Conservation (phyloP, 2,888 invertebrate genomes). For the Meta bourneti region DNA sequence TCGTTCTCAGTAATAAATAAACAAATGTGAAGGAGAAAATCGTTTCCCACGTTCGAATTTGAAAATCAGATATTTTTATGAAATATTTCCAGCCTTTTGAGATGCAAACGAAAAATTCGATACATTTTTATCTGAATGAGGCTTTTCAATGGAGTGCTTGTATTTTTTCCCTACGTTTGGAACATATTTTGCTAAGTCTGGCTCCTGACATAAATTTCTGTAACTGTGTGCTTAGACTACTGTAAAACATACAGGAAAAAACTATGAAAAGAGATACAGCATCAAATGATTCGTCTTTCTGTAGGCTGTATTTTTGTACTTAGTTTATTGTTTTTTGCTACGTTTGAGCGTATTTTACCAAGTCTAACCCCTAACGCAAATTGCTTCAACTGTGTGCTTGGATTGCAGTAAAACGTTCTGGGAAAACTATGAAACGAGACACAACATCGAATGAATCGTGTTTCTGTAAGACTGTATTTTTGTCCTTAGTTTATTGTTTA, state of each 20-base stretch:
- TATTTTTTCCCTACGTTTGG: neutral
- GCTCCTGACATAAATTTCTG: neutral
- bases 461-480: no score
- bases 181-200: neutral
- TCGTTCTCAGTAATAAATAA: constrained; percentile 55
- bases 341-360: no score
- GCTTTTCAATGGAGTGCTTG: neutral
- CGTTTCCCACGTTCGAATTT: constrained; percentile 21
- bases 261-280: no score
- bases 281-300: no score
- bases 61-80: constrained; percentile 36
- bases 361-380: neutral
- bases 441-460: no score
- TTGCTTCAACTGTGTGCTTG: neutral
- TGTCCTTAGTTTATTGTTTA: no score
- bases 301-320: no score
- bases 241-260: no score
- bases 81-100: neutral
- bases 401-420: neutral
- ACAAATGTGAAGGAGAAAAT: constrained; percentile 12
- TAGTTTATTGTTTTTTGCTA: no score
- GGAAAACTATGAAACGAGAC: no score
- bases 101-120: constrained; percentile 3
- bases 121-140: neutral
- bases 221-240: neutral